phyloP scores from a whole-genome alignment of 2,113 vertebrate genomes.

The Ginglymostoma cirratum region DNA sequence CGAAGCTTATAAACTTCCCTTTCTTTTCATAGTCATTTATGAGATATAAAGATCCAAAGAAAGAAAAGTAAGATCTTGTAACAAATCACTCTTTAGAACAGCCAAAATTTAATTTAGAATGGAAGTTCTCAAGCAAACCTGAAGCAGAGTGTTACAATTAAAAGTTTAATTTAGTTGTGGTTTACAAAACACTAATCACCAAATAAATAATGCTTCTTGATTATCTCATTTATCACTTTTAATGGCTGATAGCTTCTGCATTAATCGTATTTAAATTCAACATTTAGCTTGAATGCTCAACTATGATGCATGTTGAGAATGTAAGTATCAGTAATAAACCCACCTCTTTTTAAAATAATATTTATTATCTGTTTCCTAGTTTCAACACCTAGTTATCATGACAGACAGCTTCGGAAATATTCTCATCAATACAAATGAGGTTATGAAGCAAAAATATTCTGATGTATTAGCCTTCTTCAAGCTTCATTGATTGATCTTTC shows the following conservation, averaged over 20 bases:
- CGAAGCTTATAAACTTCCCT: background rate
- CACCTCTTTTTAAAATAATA: background rate
- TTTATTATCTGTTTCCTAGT: background rate
- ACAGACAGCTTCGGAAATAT: background rate
- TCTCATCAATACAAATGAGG: slow-evolving; percentile 28
- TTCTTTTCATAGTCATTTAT: background rate
- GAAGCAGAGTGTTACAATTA: background rate
- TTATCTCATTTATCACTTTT: background rate
- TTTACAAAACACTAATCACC: background rate
- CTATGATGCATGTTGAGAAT: background rate
- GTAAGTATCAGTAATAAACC: background rate
- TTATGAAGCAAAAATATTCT: background rate
- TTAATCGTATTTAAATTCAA: slow-evolving; percentile 18
- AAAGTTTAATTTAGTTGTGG: background rate
- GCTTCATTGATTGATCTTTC: background rate
- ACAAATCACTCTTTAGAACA: background rate
- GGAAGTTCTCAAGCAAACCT: background rate
- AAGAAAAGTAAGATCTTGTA: background rate
- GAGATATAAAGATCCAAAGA: background rate
- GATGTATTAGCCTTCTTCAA: background rate
- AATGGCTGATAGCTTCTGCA: background rate
- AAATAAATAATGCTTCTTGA: slow-evolving; percentile 16
- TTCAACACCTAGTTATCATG: slow-evolving; percentile 10
- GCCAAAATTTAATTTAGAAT: background rate
- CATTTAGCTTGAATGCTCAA: background rate